Base-by-base conservation (phyloP, 2,888 invertebrate genomes). In the Drosophila pullipes region DNA sequence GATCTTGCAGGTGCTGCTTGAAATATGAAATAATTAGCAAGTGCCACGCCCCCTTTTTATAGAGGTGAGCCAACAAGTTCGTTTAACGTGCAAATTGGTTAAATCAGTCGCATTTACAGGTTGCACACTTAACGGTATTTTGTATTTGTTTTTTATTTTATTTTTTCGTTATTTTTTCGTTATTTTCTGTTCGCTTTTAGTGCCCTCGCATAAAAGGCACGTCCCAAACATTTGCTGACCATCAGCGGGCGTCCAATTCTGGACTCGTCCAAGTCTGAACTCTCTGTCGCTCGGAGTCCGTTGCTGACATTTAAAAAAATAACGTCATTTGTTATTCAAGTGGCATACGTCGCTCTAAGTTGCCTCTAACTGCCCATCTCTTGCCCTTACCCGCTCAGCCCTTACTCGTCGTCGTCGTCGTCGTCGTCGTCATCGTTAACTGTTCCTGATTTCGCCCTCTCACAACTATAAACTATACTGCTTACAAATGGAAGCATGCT, bases 261-360 rank as follows among this genome's bases (percentile, higher is more conserved):
- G 35, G 6, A 39, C 30, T 58, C 54, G 58, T 80, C 59, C 33
- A 44, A 58, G 69, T 75, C 37, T 54, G 57, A 28, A 60, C 18
- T 69, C 53, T 61, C 53, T 61, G 60, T 44, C 49, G 41, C 71
- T 60, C 62, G 30, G 49, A 66, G 41, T 72, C 68, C 69, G 76
- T 52, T 59, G 76, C 75, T 87, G 87, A 88, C 91, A 91, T 89
- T 91, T 89, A 89, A 90, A 87, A 91, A 47, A 39, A 47, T 25
- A 47, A 87, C 74, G 82, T 80, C 85, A 91, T 89, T 91, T 91
- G 88, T 81, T 89, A 90, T 90, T 90, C 91, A 90, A 91, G 91
- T 89, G 81, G 90, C 91, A 90, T 88, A 87, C 91, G 91, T 90
- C 78, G 89, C 88, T 89, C 89, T 87, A 89, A 89, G 90, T 89